Conservation (phyloP, 2,888 invertebrate species). For the Cremastinae sp. region DNA sequence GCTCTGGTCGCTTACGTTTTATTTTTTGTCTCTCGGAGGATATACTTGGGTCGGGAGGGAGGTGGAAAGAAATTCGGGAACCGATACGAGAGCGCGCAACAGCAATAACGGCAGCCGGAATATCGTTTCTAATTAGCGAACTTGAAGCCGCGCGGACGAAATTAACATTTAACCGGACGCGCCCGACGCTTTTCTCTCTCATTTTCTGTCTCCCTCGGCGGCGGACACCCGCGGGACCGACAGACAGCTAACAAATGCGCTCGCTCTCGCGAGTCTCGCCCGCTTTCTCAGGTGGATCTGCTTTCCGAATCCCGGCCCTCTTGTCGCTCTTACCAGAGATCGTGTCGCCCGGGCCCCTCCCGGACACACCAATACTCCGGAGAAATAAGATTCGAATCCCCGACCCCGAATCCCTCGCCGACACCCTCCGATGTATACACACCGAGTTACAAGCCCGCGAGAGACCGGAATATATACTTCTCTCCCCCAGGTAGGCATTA, state of each 20-base stretch:
- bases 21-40: neutral
- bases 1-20: constrained; percentile 5
- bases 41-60: constrained; percentile 4
- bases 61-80: constrained; percentile 32
- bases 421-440: constrained; percentile 28
- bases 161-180: constrained; percentile 76
- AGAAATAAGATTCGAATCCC: constrained; percentile 41
- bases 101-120: constrained; percentile 57
- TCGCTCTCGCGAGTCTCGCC: constrained; percentile 47
- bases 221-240: constrained; percentile 66
- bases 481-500: constrained; percentile 58
- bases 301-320: constrained; percentile 13
- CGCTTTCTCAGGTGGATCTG: constrained; percentile 58
- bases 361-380: constrained; percentile 40
- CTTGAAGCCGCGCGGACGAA: constrained; percentile 69
- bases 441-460: neutral
- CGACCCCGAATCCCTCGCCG: constrained; percentile 48
- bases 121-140: constrained; percentile 76
- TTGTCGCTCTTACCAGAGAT: constrained; percentile 30
- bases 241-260: constrained; percentile 73
- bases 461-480: constrained; percentile 41
- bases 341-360: constrained; percentile 47
- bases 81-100: constrained; percentile 33
- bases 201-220: constrained; percentile 24
- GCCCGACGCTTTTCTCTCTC: constrained; percentile 57